Evolutionary conservation across 2,113 vertebrate genomes (phyloP).

Genomic region (Enhydra lutris): DNA sequence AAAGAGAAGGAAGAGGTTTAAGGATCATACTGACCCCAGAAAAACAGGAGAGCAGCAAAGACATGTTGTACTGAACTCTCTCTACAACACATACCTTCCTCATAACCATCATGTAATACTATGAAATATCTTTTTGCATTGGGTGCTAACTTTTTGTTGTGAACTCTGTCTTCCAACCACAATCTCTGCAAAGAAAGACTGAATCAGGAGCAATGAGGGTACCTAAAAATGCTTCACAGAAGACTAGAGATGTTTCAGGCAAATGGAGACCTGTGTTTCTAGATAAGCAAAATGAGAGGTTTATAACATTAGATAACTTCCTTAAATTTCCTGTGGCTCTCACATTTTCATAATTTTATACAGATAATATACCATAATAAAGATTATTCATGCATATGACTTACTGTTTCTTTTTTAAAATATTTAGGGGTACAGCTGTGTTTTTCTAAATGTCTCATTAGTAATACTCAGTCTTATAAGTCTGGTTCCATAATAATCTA

Average conservation of each 20-base stretch:
- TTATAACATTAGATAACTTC: not conserved
- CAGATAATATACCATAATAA: constrained; percentile 18
- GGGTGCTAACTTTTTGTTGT: not conserved
- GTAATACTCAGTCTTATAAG: constrained; percentile 92
- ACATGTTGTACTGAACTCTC: not conserved
- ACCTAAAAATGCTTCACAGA: not conserved
- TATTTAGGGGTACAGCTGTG: constrained; percentile 89
- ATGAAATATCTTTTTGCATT: not conserved
- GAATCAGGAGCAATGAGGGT: not conserved
- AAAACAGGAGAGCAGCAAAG: not conserved
- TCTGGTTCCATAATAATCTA: constrained; percentile 97
- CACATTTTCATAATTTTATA: not conserved
- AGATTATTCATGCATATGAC: not conserved
- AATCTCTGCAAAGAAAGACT: not conserved
- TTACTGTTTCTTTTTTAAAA: constrained; percentile 61
- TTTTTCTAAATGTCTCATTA: constrained; percentile 96
- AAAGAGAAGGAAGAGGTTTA: not conserved
- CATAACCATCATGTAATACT: not conserved
- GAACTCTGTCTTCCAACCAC: not conserved
- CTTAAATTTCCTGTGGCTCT: not conserved
- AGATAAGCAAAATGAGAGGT: not conserved
- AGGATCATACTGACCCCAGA: not conserved
- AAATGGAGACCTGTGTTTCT: not conserved
- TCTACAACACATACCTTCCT: not conserved
- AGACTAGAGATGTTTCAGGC: not conserved